Percentiles rank a stretch among this genome's conserved stretches.
Conservation (phyloP, 2,888 invertebrate species). For the Melitaea athalia region DNA sequence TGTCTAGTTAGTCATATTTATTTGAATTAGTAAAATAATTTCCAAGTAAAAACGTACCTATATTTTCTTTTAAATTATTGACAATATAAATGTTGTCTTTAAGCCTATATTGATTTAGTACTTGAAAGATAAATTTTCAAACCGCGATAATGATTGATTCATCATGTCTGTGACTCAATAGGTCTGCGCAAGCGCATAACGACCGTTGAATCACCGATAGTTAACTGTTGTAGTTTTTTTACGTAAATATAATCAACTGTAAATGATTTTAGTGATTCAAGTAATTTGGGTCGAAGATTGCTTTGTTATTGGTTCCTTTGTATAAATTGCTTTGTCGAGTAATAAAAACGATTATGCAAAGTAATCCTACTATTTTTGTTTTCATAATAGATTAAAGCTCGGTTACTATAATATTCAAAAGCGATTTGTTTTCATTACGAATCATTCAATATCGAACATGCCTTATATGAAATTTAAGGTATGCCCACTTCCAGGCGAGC, state of each 20-base stretch:
- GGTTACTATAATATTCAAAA: too few species aligned
- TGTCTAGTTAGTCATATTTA: too few species aligned
- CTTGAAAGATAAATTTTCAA: conserved; percentile 3
- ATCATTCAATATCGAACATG: too few species aligned
- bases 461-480: too few species aligned
- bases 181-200: conserved; percentile 31
- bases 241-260: conserved; percentile 16
- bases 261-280: conserved; percentile 11
- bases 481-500: too few species aligned
- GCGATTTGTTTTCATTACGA: too few species aligned
- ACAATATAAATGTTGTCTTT: not conserved
- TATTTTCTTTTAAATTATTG: not conserved
- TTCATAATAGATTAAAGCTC: too few species aligned
- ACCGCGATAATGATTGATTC: conserved; percentile 30
- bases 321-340: not conserved
- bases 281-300: conserved; percentile 2
- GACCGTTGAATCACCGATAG: conserved; percentile 32
- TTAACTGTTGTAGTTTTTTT: conserved; percentile 21
- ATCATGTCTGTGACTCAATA: conserved; percentile 34
- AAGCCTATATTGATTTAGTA: not conserved
- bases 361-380: too few species aligned
- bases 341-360: too few species aligned
- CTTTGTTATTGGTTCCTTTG: not conserved
- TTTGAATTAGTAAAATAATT: too few species aligned
- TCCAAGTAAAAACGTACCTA: not conserved